Percentiles rank a stretch among this genome's conserved stretches.
phyloP scores from a whole-genome alignment of 2,888 invertebrate species.

The Drosophila silvestris region DNA sequence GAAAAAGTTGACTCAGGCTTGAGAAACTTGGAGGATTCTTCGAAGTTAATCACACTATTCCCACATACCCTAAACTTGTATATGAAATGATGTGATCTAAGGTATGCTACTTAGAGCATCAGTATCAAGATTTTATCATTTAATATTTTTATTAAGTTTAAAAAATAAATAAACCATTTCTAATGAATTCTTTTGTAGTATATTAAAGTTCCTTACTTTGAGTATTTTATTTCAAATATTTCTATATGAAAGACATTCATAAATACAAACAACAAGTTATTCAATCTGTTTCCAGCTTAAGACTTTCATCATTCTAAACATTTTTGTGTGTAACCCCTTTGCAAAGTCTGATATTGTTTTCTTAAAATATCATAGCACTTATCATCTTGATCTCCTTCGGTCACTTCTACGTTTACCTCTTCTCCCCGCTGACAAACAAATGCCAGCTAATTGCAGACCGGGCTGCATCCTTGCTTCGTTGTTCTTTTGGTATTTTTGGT shows the following conservation, averaged over 20 bases:
- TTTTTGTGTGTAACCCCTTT: neutral
- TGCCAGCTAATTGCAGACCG: slow-evolving; percentile 53
- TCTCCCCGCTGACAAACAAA: slow-evolving; percentile 35
- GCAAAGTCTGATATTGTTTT: neutral
- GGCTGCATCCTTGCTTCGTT: slow-evolving; percentile 48
- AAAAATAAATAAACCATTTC: neutral
- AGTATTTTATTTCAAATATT: neutral
- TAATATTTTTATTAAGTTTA: neutral
- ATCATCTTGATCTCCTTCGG: slow-evolving; percentile 24
- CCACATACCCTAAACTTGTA: neutral
- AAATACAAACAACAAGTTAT: neutral
- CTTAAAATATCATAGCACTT: slow-evolving; percentile 9
- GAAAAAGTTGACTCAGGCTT: slow-evolving; percentile 9
- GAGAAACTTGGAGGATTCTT: neutral
- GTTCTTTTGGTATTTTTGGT: slow-evolving; percentile 24
- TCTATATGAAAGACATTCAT: neutral
- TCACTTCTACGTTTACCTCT: slow-evolving; percentile 12
- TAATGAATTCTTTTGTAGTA: neutral
- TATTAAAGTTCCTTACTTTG: neutral
- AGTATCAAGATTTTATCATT: neutral
- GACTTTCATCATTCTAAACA: neutral
- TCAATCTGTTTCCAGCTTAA: neutral
- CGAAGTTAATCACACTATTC: neutral
- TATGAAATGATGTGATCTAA: neutral
- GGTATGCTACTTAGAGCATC: neutral